Evolutionary conservation across 1,140 invertebrate species (phyloP), one percentile per base, ranked within the genome.

Genomic region (Drosophila tsacasi): DNA sequence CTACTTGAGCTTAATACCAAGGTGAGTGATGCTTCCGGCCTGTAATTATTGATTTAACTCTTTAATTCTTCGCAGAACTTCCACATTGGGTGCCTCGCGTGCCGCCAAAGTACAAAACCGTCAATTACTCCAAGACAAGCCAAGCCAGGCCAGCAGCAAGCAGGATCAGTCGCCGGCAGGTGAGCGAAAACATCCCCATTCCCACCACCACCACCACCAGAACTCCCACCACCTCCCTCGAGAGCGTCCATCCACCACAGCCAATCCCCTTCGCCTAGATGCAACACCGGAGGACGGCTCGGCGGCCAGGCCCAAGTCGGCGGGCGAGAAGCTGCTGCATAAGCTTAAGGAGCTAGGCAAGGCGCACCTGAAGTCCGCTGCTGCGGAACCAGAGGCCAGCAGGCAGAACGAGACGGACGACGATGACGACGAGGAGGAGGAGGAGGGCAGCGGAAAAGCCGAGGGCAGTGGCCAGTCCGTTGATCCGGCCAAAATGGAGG

Each of bases 91-190:
- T 75, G 91, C 91, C 72, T 81, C 91, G 54, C 89, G 89, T 72
- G 76, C 85, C 54, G 83, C 91, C 71, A 92, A 91, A 92, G 91
- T 91, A 90, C 91, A 92, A 92, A 92, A 79, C 64, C 91, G 91
- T 91, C 91, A 92, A 87, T 90, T 92, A 90, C 82, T 91, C 83
- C 91, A 82, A 80, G 91, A 92, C 74, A 91, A 92, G 85, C 81
- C 81, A 82, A 83, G 80, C 58, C 91, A 84, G 74, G 57, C 46
- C 46, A 30, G 63, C 68, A 58, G 47, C 37, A 59, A 37, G 39
- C 64, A 72, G 57, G 40, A 66, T 55, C 67, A 66, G 55, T 21
- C 52, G 62, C 64, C 46, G 79, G 71, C 71, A 73, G 71, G 71
- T 73, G 67, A 73, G 71, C 71, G 57, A 60, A 72, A n/a, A n/a